These are phyloP conservation scores for Ormyrus pomaceus DNA, from an alignment of 2,888 invertebrate species.

Conservation along the genomic window DNA sequence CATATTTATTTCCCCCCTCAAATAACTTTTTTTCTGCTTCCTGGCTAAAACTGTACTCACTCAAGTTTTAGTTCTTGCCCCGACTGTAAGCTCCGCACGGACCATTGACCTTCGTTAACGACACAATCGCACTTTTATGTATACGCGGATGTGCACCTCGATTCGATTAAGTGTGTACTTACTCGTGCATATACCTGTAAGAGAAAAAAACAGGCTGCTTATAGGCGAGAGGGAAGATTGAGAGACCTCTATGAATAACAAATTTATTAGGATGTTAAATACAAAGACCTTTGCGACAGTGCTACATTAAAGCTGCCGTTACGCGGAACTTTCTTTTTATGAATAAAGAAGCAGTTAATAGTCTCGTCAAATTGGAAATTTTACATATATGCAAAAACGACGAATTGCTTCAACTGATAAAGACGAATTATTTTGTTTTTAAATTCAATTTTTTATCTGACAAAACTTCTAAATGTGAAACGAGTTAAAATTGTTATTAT, in stretches of 20 bases:
- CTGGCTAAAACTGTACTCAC: too few relatives aligned
- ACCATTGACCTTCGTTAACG: background rate
- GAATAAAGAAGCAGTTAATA: too few relatives aligned
- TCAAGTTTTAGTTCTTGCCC: background rate
- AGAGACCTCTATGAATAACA: slow-evolving; percentile 16
- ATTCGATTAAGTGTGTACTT: slow-evolving; percentile 22
- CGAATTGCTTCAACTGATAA: too few relatives aligned
- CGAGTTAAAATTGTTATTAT: too few relatives aligned
- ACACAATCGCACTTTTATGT: slow-evolving; percentile 20
- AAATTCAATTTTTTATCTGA: background rate
- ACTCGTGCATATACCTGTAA: slow-evolving; percentile 3
- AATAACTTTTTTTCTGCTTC: too few relatives aligned
- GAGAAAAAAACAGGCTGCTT: background rate
- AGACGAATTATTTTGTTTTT: background rate
- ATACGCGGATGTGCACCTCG: background rate
- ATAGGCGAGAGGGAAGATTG: background rate
- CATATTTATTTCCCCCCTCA: too few relatives aligned
- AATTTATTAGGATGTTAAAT: slow-evolving; percentile 20
- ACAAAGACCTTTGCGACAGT: background rate
- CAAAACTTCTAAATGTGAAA: too few relatives aligned
- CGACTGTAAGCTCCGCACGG: slow-evolving; percentile 1
- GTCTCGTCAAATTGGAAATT: background rate
- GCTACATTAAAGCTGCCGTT: slow-evolving; percentile 1
- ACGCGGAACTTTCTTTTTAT: too few relatives aligned
- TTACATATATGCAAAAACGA: too few relatives aligned